phyloP scores from a whole-genome alignment of 1,140 invertebrate genomes.

The Aporrectodea caliginosa region DNA sequence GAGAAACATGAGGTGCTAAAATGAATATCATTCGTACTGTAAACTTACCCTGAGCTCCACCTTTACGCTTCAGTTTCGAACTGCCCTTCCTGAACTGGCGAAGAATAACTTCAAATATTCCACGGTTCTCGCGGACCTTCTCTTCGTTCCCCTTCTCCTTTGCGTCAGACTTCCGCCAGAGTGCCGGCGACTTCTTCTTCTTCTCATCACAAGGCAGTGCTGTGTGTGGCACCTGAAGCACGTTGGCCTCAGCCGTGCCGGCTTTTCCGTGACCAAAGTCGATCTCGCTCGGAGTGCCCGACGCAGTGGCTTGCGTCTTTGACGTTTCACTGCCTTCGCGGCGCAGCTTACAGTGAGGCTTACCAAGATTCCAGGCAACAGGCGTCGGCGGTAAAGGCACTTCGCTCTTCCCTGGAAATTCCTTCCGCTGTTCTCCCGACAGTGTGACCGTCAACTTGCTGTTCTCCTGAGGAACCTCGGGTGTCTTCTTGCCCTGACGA shows the following conservation, averaged over 20 bases:
- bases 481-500: neutral
- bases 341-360: neutral
- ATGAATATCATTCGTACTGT: no score
- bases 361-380: neutral
- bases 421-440: neutral
- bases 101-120: conserved; percentile 32
- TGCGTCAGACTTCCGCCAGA: neutral
- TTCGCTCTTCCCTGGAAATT: neutral
- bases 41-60: neutral
- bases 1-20: no score
- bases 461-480: neutral
- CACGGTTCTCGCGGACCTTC: conserved; percentile 7
- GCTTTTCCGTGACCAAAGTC: neutral
- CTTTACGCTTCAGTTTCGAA: conserved; percentile 24
- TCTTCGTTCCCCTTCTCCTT: conserved; percentile 8
- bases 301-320: neutral
- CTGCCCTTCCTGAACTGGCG: conserved; percentile 22
- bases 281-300: neutral
- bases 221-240: neutral
- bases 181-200: neutral
- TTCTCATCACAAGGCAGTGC: neutral
- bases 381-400: neutral
- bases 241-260: neutral
- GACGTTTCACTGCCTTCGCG: neutral
- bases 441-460: neutral